Base-by-base conservation (phyloP, 2,888 invertebrate species). In the Drosophila eohydei region DNA sequence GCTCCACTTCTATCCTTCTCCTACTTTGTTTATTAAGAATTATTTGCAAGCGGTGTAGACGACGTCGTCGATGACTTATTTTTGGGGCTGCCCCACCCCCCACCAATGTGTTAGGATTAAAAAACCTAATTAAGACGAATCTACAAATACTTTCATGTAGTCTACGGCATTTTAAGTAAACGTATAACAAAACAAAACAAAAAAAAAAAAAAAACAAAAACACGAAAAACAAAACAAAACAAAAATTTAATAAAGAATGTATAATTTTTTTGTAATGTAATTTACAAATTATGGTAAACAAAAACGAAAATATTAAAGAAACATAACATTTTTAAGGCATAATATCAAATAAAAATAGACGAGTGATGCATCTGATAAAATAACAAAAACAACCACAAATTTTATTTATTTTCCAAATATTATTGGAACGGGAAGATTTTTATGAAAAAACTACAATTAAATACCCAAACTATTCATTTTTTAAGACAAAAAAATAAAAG, bases 121-220 rank as follows among this genome's bases (percentile, higher is more conserved):
- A 78, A 66, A 66, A 62, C 71, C 64, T 77, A 71, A 79, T 71
- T 84, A 77, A 81, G 86, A 75, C 70, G 80, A 70, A 77, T 83
- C 75, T 83, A 83, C 84, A 74, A 74, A 63, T 71, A 71, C 50
- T 73, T 81, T 80, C 71, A 72, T 74, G 81, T 86, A 81, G 74
- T 75, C 71, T 83, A 80, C 67, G 80, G 80, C 84, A 84, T 87
- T 84, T 86, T 87, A 83, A 86, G 86, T 76, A 81, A 76, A 76
- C 44, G 56, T 59, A 55, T 46, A 59, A 66, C 52, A 55, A 55
- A 55, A 51, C n/a, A 40, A 50, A 55, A 61, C 48, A n/a, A 36
- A 56, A 9, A n/a, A 3, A 28, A n/a, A 50, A 54, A 6, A 43
- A 12, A 11, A 46, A 14, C 0, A 52, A 38, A 14, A 11, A 11